phyloP scores from a whole-genome alignment of 2,888 invertebrate genomes.

The Conistra vaccinii region DNA sequence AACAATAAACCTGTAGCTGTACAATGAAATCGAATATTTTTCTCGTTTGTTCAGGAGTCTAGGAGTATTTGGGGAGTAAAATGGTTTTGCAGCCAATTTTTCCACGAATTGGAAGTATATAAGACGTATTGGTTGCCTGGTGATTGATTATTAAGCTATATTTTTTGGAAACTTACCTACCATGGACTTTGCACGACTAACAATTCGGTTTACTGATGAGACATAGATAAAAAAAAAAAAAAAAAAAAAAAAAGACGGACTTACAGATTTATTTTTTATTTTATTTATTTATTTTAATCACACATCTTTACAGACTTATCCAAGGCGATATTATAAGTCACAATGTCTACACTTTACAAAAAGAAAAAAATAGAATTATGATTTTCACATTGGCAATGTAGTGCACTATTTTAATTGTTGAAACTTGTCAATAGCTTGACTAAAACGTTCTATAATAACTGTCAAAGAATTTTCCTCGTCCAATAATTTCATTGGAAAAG shows the following conservation, averaged over 20 bases:
- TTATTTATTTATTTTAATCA: too few species aligned
- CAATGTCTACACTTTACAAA: too few species aligned
- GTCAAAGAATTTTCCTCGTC: background rate
- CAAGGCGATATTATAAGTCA: too few species aligned
- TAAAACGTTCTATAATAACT: background rate
- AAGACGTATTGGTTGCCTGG: background rate
- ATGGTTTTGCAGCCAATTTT: slow-evolving; percentile 4
- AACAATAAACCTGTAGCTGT: slow-evolving; percentile 44
- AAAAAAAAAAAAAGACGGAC: too few species aligned
- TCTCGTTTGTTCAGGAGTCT: slow-evolving; percentile 2
- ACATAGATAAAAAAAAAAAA: too few species aligned
- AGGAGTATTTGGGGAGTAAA: slow-evolving; percentile 22
- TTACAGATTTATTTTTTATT: slow-evolving; percentile 5
- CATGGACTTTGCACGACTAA: background rate
- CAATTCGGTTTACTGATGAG: slow-evolving; percentile 17
- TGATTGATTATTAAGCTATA: slow-evolving; percentile 20
- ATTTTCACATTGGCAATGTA: background rate
- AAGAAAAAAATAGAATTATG: too few species aligned
- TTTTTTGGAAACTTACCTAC: slow-evolving; percentile 11
- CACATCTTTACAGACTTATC: too few species aligned
- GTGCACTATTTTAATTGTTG: background rate
- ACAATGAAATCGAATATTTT: slow-evolving; percentile 27
- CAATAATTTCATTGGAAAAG: background rate
- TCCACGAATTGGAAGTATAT: slow-evolving; percentile 7
- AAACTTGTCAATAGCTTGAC: background rate